Percentiles rank a stretch among this genome's conserved stretches.
Conservation (phyloP, 1,140 invertebrate genomes). For the Anoplophora glabripennis region DNA sequence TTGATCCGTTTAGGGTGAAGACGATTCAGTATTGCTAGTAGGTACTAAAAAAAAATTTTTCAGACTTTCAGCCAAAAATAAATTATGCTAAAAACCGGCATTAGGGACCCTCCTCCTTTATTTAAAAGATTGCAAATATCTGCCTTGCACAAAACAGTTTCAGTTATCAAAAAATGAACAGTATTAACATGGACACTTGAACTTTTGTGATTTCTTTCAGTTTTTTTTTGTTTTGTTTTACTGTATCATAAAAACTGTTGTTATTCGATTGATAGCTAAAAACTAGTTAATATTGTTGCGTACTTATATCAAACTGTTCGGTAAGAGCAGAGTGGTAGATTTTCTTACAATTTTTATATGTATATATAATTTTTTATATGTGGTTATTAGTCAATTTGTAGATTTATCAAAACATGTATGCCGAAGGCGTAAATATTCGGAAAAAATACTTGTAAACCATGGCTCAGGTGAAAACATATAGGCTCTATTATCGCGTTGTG, state of each 20-base stretch:
- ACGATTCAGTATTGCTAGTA: no score
- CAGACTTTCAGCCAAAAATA: no score
- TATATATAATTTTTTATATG: background rate
- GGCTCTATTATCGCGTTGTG: background rate
- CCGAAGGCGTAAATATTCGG: background rate
- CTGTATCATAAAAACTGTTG: background rate
- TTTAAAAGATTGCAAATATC: no score
- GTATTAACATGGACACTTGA: no score
- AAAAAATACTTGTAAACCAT: constrained; percentile 14
- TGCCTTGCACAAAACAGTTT: no score
- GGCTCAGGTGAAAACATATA: constrained; percentile 26
- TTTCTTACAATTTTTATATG: background rate
- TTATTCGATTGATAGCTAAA: constrained; percentile 4
- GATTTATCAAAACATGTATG: background rate
- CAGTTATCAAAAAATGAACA: no score
- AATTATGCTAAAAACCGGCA: no score
- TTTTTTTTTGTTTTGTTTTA: constrained; percentile 7
- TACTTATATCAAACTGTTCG: constrained; percentile 10
- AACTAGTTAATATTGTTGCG: constrained; percentile 19
- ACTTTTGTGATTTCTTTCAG: no score
- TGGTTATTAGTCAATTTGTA: background rate
- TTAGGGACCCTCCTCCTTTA: no score
- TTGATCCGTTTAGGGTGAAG: no score
- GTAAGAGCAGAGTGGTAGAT: background rate
- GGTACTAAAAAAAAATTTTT: no score